Evolutionary conservation across 2,113 vertebrate genomes (phyloP), one percentile per base, ranked within the genome.

Genomic region (Nothoprocta pentlandii): DNA sequence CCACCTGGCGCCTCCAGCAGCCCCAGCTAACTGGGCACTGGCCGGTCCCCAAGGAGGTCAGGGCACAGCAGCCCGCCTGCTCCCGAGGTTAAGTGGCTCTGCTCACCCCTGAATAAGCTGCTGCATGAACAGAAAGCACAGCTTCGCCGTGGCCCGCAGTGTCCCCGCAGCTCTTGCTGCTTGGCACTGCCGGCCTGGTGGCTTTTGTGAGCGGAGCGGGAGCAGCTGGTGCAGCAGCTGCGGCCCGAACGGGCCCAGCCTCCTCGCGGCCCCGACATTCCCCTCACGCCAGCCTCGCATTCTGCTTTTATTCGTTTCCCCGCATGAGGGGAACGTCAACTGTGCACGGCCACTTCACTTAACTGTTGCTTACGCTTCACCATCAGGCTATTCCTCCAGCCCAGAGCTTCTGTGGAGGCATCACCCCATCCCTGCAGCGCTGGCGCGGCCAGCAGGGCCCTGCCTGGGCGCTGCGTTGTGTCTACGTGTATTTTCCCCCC

Each of bases 171-270:
- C 58, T 46, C 42, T 51, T 84, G 88, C 71, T 49, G 61, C 46
- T 36, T 28, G 53, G 56, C 63, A 39, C 39, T 44, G n/a, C 41
- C n/a, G 69, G 42, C 39, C 39, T 32, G 12, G 69, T 56, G 47
- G 81, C 87, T 90, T 96, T 97, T 97, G 96, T 95, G 91, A 87
- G 91, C 12, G 0, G 74, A 16, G 77, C 10, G 2, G 85, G 82
- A 97, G 96, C 97, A 97, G 96, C 96, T 97, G 97, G 94, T 93
- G 85, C 68, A 30, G 93, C 97, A 97, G 96, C 97, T 96, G 96
- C 59, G 80, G 49, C 85, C 92, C 79, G 85, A 94, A 93, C 59
- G 92, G 90, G 56, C 77, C 8, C 30, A 36, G 90, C 71, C 92
- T 93, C 92, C 77, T 73, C 21, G 1, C 83, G 94, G 92, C 79